phyloP scores from a whole-genome alignment of 2,888 invertebrate species.

The Stenolophus ochropezus region DNA sequence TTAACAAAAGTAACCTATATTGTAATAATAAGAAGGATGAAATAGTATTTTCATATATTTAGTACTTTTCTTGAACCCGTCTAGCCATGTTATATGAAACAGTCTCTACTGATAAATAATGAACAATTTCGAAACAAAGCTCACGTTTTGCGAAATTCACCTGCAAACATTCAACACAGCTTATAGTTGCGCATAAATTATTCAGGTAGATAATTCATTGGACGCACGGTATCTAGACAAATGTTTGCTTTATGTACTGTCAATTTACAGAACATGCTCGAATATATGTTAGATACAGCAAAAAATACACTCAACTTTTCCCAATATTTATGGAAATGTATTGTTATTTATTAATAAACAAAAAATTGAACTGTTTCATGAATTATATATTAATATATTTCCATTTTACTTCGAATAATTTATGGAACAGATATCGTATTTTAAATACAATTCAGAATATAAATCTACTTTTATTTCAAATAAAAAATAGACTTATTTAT shows the following conservation, averaged over 20 bases:
- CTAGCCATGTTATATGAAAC: no score
- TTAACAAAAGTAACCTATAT: no score
- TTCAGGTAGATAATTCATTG: constrained; percentile 48
- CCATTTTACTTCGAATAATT: neutral
- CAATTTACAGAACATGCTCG: neutral
- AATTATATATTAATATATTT: constrained; percentile 8
- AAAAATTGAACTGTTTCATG: neutral
- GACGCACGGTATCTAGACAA: constrained; percentile 45
- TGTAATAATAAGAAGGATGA: no score
- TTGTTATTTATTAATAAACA: neutral
- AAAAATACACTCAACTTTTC: neutral
- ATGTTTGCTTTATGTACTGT: constrained; percentile 14
- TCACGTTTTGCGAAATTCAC: constrained; percentile 46
- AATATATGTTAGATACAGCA: neutral
- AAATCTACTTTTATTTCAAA: no score
- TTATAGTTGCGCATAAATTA: constrained; percentile 39
- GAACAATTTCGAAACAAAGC: constrained; percentile 40
- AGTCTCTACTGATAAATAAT: constrained; percentile 13
- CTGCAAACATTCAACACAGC: constrained; percentile 40
- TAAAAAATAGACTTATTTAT: no score
- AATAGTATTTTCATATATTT: no score
- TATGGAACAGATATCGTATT: no score
- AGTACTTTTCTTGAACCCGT: no score
- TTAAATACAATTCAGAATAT: no score
- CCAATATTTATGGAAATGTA: neutral